These are phyloP conservation scores for Pachypeltis micranthus DNA, from an alignment of 1,140 invertebrate genomes.

Conservation along the genomic window DNA sequence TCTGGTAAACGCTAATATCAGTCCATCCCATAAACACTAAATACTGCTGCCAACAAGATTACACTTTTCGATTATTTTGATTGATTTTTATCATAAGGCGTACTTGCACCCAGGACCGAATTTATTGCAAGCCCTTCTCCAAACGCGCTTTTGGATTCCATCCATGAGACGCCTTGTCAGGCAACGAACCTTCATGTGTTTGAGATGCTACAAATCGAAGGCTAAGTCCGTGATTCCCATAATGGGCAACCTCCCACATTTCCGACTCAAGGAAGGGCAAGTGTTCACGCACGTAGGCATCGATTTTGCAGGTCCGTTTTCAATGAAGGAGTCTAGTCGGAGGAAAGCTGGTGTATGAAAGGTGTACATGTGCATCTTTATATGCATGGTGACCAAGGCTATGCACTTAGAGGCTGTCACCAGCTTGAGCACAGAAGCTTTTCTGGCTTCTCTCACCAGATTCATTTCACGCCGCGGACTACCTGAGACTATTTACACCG, in stretches of 20 bases:
- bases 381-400: constrained; percentile 27
- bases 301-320: constrained; percentile 28
- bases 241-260: constrained; percentile 27
- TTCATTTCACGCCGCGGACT: constrained; percentile 26
- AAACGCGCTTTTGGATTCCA: constrained; percentile 30
- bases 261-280: constrained; percentile 13
- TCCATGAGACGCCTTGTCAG: constrained; percentile 23
- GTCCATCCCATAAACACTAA: constrained; percentile 33
- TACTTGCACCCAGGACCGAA: constrained; percentile 30
- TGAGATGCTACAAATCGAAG: constrained; percentile 23
- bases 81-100: constrained; percentile 27
- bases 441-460: constrained; percentile 25
- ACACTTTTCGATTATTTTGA: constrained; percentile 22
- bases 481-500: constrained; percentile 23
- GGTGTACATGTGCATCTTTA: constrained; percentile 28
- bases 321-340: constrained; percentile 15
- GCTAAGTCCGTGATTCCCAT: constrained; percentile 16
- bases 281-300: constrained; percentile 23
- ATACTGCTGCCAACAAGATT: constrained; percentile 31
- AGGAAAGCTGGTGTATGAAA: constrained; percentile 25
- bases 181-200: constrained; percentile 26
- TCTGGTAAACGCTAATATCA: constrained; percentile 27
- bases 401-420: constrained; percentile 29
- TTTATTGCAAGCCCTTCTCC: constrained; percentile 27
- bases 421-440: constrained; percentile 24